A percentile compares a stretch with the other conserved stretches of the same genome.
phyloP scores from a whole-genome alignment of 2,888 invertebrate genomes.

The Megaustenia siamemsis region DNA sequence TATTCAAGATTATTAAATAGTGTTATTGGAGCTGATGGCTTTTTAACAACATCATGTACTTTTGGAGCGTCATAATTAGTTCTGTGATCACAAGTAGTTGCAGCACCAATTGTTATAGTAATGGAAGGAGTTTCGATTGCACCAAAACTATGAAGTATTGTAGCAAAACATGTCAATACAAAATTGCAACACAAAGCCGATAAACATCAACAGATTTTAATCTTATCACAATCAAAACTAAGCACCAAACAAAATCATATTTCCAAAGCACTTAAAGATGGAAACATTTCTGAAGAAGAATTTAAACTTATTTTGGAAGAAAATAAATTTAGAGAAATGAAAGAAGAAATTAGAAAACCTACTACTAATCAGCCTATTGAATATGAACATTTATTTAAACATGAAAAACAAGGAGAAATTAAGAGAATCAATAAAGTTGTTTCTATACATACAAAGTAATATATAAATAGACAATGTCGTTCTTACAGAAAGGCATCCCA shows the following conservation, averaged over 20 bases:
- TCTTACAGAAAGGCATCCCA: too few relatives aligned
- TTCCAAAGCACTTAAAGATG: slow-evolving; percentile 22
- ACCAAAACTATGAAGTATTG: neutral
- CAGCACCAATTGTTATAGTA: slow-evolving; percentile 16
- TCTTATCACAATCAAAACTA: slow-evolving; percentile 19
- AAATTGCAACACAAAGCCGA: slow-evolving; percentile 13
- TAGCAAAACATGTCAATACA: slow-evolving; percentile 11
- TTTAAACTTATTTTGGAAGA: slow-evolving; percentile 29
- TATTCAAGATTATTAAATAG: neutral
- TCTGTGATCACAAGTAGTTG: neutral
- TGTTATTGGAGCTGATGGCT: neutral
- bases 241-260: slow-evolving; percentile 23
- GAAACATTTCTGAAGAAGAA: slow-evolving; percentile 24
- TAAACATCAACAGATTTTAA: slow-evolving; percentile 28
- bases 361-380: neutral
- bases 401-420: slow-evolving; percentile 5
- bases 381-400: neutral
- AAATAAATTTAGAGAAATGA: slow-evolving; percentile 25
- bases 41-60: neutral
- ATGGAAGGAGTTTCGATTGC: slow-evolving; percentile 3
- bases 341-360: neutral
- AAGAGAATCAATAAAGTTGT: neutral
- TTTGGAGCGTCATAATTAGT: neutral
- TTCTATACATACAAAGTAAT: neutral
- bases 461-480: neutral